A percentile compares a stretch with the other conserved stretches of the same genome.
phyloP scores from a whole-genome alignment of 2,888 invertebrate genomes.

The Philereme vetulata region DNA sequence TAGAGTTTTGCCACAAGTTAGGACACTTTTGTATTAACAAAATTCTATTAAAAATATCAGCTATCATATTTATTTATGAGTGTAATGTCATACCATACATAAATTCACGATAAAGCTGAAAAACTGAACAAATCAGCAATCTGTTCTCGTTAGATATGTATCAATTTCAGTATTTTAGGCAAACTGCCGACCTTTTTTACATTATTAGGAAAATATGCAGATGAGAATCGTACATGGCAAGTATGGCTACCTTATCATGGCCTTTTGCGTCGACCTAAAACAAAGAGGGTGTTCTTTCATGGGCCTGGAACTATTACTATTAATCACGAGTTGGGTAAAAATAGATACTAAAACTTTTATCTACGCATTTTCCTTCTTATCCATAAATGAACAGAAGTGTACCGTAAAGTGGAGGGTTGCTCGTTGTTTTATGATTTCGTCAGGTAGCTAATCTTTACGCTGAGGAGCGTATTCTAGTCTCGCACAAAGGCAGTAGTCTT shows the following conservation, averaged over 20 bases:
- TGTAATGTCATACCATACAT: slow-evolving; percentile 15
- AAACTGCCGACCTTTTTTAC: slow-evolving; percentile 26
- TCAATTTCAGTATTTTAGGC: slow-evolving; percentile 26
- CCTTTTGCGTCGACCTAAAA: slow-evolving; percentile 44
- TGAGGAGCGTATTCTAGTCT: slow-evolving; percentile 32
- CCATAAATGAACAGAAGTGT: background rate
- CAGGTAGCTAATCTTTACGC: slow-evolving; percentile 4
- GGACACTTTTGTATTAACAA: no score
- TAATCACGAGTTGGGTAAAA: background rate
- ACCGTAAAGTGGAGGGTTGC: background rate
- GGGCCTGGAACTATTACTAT: background rate
- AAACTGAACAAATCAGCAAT: slow-evolving; percentile 11
- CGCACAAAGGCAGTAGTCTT: slow-evolving; percentile 39
- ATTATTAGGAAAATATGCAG: slow-evolving; percentile 41
- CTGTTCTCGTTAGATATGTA: slow-evolving; percentile 31
- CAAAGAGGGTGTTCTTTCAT: slow-evolving; percentile 46
- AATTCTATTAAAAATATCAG: no score
- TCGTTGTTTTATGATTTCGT: background rate
- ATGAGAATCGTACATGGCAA: slow-evolving; percentile 44
- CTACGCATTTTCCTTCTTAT: background rate
- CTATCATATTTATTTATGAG: slow-evolving; percentile 9
- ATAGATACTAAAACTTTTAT: background rate
- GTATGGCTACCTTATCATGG: slow-evolving; percentile 43
- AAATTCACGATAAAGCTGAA: slow-evolving; percentile 24
- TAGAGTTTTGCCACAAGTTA: no score